A percentile compares a stretch with the other conserved stretches of the same genome.
These are phyloP conservation scores for Hydraecia micacea DNA, from an alignment of 2,888 invertebrate species.

Conservation along the genomic window DNA sequence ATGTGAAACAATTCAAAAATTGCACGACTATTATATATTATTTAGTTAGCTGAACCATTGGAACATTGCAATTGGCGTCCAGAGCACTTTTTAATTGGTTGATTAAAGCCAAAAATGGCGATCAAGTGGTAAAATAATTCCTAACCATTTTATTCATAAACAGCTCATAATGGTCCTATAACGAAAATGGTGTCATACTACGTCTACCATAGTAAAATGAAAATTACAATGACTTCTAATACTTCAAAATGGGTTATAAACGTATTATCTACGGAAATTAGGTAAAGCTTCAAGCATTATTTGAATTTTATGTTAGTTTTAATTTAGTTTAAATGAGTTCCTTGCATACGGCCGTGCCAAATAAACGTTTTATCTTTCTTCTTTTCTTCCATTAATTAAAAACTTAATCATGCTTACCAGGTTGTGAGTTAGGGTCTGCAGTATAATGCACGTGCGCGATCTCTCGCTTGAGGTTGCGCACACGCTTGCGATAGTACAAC, in stretches of 20 bases:
- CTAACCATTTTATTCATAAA: neutral
- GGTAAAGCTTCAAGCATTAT: neutral
- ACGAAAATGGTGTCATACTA: neutral
- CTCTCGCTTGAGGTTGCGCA: constrained; percentile 95
- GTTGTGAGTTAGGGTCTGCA: constrained; percentile 93
- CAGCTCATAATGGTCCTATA: neutral
- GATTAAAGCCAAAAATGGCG: neutral
- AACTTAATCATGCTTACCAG: constrained; percentile 82
- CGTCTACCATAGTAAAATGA: neutral
- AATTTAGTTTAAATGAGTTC: neutral
- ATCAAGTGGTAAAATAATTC: neutral
- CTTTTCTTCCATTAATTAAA: neutral
- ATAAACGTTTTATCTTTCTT: neutral
- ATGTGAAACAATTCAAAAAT: neutral
- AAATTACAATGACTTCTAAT: neutral
- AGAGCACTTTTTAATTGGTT: neutral
- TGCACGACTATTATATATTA: neutral
- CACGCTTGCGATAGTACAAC: constrained; percentile 95
- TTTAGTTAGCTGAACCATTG: neutral
- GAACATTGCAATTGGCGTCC: neutral
- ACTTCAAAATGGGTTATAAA: neutral
- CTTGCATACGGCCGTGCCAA: neutral
- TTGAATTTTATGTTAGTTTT: neutral
- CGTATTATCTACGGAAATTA: neutral
- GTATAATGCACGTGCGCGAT: constrained; percentile 97